Evolutionary conservation across 2,888 invertebrate genomes (phyloP), one percentile per base, ranked within the genome.

Genomic region (Hylaea fasciaria): DNA sequence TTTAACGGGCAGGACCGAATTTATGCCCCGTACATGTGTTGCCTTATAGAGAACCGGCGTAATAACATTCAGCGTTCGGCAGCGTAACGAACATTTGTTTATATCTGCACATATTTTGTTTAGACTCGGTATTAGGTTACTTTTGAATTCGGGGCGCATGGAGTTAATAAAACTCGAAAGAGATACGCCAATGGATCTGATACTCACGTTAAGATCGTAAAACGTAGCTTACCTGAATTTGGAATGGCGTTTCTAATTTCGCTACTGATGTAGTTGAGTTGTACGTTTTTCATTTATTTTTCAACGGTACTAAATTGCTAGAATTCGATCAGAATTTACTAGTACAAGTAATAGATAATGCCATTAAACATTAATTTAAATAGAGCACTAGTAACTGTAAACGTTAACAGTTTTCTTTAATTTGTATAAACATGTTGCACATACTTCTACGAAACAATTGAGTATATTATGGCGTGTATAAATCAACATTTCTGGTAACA

Each of bases 21-120:
- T 91, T 90, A 91, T 90, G 87, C 72, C 67, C 67, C 76, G 73
- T 86, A 84, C 91, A 91, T 85, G 87, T 91, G 91, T 85, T 86
- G 74, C 88, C 85, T 78, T 85, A 85, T 82, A 85, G 81, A 85
- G 84, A 78, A 81, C 80, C 76, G 71, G 72, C 70, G 83, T 83
- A 85, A 86, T 87, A 86, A 80, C 81, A 79, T 85, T 87, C 80
- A 80, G 85, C 80, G 72, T 83, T 82, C 78, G 76, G 74, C 72
- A 70, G 58, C 74, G 70, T 72, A 73, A 72, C 76, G 76, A 75
- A 77, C 77, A 82, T 81, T 82, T 82, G 81, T 80, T 81, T 80
- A 78, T 77, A 73, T 76, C 73, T 71, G 65, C 47, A 57, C 62
- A 65, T 66, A 65, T 66, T 61, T 67, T 60, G 54, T 53, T 60